Conservation (phyloP, 2,797 vertebrate genomes). For the Neostethus bicornis region DNA sequence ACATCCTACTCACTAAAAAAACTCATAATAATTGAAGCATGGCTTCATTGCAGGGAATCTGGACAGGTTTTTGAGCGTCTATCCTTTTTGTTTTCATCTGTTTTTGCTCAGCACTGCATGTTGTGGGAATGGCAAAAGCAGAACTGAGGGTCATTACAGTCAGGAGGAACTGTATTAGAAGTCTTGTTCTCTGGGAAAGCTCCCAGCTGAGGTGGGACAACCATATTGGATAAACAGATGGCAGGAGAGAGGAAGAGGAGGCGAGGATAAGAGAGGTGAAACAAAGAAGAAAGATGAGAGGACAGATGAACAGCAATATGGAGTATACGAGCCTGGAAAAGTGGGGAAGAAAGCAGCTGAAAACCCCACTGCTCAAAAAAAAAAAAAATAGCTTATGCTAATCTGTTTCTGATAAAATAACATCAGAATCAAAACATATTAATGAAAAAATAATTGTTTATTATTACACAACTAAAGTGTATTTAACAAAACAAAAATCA, state of each 20-base stretch:
- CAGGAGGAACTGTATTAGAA: constrained; percentile 77
- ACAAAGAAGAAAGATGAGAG: constrained; percentile 71
- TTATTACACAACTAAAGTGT: too few species aligned
- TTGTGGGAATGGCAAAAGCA: constrained; percentile 81
- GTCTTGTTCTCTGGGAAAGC: constrained; percentile 79
- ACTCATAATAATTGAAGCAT: constrained; percentile 68
- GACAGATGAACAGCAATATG: constrained; percentile 42
- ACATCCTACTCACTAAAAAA: too few species aligned
- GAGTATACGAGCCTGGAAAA: constrained; percentile 21
- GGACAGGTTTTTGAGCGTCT: constrained; percentile 51
- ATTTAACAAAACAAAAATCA: too few species aligned
- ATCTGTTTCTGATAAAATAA: too few species aligned
- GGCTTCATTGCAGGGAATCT: constrained; percentile 60
- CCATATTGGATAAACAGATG: constrained; percentile 84
- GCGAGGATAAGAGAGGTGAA: constrained; percentile 69
- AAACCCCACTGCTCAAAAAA: too few species aligned
- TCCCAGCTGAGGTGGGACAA: constrained; percentile 75
- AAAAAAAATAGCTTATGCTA: too few species aligned
- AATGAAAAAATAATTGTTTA: too few species aligned
- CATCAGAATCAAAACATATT: too few species aligned
- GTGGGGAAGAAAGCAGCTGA: constrained; percentile 37
- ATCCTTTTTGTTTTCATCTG: constrained; percentile 43
- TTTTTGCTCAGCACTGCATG: constrained; percentile 47
- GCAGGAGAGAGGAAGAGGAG: constrained; percentile 69
- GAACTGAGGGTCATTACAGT: constrained; percentile 76